Base-by-base conservation (phyloP, 2,888 invertebrate species). In the Sialis lutaria region DNA sequence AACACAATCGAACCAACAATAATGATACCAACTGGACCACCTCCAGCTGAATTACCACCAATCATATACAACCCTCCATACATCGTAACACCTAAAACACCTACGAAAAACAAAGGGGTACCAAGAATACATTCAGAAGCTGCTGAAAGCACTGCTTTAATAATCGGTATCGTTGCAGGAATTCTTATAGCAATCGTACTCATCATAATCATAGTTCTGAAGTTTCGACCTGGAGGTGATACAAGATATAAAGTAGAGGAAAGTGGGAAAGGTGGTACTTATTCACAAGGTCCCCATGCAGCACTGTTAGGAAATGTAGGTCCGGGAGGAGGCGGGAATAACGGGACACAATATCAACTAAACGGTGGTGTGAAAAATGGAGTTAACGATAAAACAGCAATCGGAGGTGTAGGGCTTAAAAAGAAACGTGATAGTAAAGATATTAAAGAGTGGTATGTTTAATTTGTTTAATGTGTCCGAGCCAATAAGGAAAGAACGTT, bases 381-480 rank as follows among this genome's bases (percentile, higher is more conserved):
- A 33, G 64, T 74, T 45, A 73, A 70, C 53, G 50, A 53, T 37
- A 32, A 32, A 41, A 31, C 33, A 22, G 48, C 52, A 50, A 22
- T 48, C 46, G 12, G 48, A 55, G 47, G 49, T 57, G 56, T 55
- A 52, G 37, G 48, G 40, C 39, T 46, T 49, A 46, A 64, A 52
- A 75, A 82, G 66, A 86, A 87, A 60, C 74, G 79, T 52, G 78
- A 80, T 63, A 77, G 83, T 52, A 88, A 89, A 74, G 89, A 90
- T 64, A 87, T 92, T 63, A 92, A 92, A 72, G 92, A 92, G 74
- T 92, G 92, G 92, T 92, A 92, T 67, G 92, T 92, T 67, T 91
- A 83, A 75, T 56, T 34, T 13, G 35, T n/a, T n/a, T 13, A 44
- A 12, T 41, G 13, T 30, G 41, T 22, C 22, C 12, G 10, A 30